Conservation (phyloP, 2,888 invertebrate genomes). For the Entomobrya multifasciata region DNA sequence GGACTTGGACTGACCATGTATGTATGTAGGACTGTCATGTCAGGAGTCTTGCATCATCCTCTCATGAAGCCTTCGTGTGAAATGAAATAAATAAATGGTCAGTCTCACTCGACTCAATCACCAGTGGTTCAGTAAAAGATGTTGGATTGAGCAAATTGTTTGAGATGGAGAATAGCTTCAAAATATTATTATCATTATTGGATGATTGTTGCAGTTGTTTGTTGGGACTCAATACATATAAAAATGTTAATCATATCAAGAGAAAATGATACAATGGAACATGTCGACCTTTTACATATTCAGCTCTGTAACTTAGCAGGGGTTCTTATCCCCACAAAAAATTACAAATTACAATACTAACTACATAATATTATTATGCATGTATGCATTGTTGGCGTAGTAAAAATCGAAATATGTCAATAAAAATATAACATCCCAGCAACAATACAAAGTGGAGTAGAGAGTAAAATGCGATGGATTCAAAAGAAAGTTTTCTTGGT, state of each 20-base stretch:
- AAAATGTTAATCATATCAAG: constrained; percentile 47
- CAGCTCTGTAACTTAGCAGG: neutral
- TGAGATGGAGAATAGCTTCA: constrained; percentile 7
- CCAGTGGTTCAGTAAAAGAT: neutral
- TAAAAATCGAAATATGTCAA: constrained; percentile 43
- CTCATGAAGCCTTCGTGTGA: constrained; percentile 19
- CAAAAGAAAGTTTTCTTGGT: constrained; percentile 19
- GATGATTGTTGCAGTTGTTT: constrained; percentile 4
- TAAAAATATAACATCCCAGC: constrained; percentile 35
- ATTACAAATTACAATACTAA: neutral
- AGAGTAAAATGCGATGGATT: neutral
- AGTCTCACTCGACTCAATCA: neutral
- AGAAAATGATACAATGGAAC: constrained; percentile 62
- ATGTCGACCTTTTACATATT: constrained; percentile 63
- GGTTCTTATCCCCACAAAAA: constrained; percentile 13
- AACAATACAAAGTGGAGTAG: constrained; percentile 38
- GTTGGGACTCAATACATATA: constrained; percentile 6
- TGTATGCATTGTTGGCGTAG: neutral
- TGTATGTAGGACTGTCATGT: too few species aligned
- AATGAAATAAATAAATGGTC: constrained; percentile 31
- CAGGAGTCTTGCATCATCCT: too few species aligned
- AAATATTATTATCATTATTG: constrained; percentile 54
- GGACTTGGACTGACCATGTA: neutral
- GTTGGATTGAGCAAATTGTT: constrained; percentile 19
- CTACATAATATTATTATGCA: neutral